phyloP scores from a whole-genome alignment of 2,888 invertebrate species.

The Miltochrista miniata region DNA sequence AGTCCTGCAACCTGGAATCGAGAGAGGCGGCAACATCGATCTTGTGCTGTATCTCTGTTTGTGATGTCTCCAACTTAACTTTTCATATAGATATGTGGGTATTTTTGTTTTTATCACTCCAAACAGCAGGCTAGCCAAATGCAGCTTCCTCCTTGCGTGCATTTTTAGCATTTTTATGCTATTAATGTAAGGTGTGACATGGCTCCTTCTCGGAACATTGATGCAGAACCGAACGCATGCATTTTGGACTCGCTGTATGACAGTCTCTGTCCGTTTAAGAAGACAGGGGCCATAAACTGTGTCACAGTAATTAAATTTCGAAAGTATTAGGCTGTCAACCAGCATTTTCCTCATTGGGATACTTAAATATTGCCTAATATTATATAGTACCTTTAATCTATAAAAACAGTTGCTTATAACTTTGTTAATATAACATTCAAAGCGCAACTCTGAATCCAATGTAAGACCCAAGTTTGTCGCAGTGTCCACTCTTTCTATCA shows the following conservation, averaged over 20 bases:
- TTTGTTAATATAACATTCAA: background rate
- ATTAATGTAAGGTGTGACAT: background rate
- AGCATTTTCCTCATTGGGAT: background rate
- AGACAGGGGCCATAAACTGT: background rate
- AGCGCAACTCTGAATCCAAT: background rate
- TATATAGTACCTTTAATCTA: background rate
- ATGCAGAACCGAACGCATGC: background rate
- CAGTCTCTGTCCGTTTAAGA: background rate
- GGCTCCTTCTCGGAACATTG: background rate
- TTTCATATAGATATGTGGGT: background rate
- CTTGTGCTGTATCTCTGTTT: too few species aligned
- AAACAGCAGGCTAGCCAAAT: background rate
- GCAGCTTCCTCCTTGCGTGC: background rate
- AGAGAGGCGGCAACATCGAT: too few species aligned
- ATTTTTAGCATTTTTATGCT: background rate
- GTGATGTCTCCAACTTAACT: background rate
- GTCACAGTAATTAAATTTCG: background rate
- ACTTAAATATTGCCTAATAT: background rate
- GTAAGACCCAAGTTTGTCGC: background rate
- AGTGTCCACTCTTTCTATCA: background rate
- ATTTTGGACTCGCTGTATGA: background rate
- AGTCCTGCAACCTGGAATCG: too few species aligned
- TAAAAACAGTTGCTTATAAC: background rate
- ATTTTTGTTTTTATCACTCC: background rate
- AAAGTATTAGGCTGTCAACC: background rate